Conservation (phyloP, 1,140 invertebrate genomes). For the Oryctes rhinoceros region DNA sequence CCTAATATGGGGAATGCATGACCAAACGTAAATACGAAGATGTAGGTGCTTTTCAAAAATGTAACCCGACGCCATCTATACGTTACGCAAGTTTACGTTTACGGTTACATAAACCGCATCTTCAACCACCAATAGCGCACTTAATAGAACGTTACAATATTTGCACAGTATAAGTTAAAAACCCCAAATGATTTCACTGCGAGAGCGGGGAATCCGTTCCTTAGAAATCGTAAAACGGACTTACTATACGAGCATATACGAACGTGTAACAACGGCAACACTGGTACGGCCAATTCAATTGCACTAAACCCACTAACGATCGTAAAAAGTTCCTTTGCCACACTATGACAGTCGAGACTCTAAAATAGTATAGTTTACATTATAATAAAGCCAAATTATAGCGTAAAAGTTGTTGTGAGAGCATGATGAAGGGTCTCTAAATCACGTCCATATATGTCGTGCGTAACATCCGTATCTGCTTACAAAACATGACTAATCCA, state of each 20-base stretch:
- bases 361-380: slow-evolving; percentile 36
- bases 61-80: neutral
- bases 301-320: slow-evolving; percentile 19
- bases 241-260: neutral
- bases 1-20: too few relatives aligned
- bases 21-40: too few relatives aligned
- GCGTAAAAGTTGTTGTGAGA: slow-evolving; percentile 27
- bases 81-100: neutral
- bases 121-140: neutral
- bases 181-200: slow-evolving; percentile 1
- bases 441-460: slow-evolving; percentile 33
- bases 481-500: slow-evolving; percentile 32
- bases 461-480: slow-evolving; percentile 33
- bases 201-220: neutral
- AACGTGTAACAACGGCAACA: neutral
- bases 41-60: neutral
- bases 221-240: slow-evolving; percentile 23
- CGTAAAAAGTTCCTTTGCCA: slow-evolving; percentile 14
- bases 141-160: neutral
- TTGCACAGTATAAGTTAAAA: neutral
- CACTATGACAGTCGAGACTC: slow-evolving; percentile 25
- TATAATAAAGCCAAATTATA: slow-evolving; percentile 37
- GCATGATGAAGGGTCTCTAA: slow-evolving; percentile 31
- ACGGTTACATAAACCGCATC: neutral
- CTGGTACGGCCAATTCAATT: slow-evolving; percentile 1